These are phyloP conservation scores for Heterodera carotae DNA, from an alignment of 1,140 invertebrate species.

Conservation along the genomic window DNA sequence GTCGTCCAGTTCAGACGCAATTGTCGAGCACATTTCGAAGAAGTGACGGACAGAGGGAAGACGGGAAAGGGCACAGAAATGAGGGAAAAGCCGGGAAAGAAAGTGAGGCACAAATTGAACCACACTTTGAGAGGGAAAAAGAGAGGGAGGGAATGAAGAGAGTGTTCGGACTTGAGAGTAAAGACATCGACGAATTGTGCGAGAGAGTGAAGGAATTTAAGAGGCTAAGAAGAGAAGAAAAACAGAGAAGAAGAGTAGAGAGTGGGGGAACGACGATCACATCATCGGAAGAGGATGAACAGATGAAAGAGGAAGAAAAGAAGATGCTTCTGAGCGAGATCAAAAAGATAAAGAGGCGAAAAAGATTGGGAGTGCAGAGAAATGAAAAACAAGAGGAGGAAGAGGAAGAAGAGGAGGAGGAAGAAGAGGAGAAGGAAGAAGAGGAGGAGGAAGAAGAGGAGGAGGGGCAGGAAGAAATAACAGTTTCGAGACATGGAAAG, in stretches of 20 bases:
- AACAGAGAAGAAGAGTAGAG: not conserved
- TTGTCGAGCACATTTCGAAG: constrained; percentile 33
- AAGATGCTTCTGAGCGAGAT: not conserved
- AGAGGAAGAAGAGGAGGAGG: constrained; percentile 2
- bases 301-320: constrained; percentile 6
- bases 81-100: constrained; percentile 9
- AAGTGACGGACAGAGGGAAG: not conserved
- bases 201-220: not conserved
- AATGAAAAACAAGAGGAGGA: constrained; percentile 11
- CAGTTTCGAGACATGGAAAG: too few species aligned
- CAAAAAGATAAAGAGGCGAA: not conserved
- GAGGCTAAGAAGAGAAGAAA: not conserved
- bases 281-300: not conserved
- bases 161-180: constrained; percentile 25
- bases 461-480: constrained; percentile 6
- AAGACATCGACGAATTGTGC: not conserved
- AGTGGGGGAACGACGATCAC: not conserved
- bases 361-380: not conserved
- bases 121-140: not conserved
- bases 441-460: constrained; percentile 1
- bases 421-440: constrained; percentile 14
- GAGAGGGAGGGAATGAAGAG: constrained; percentile 21
- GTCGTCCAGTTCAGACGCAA: constrained; percentile 27
- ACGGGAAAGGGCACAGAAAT: not conserved
- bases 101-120: constrained; percentile 1